Evolutionary conservation across 1,140 invertebrate genomes (phyloP).

Genomic region (Bradysia coprophila): DNA sequence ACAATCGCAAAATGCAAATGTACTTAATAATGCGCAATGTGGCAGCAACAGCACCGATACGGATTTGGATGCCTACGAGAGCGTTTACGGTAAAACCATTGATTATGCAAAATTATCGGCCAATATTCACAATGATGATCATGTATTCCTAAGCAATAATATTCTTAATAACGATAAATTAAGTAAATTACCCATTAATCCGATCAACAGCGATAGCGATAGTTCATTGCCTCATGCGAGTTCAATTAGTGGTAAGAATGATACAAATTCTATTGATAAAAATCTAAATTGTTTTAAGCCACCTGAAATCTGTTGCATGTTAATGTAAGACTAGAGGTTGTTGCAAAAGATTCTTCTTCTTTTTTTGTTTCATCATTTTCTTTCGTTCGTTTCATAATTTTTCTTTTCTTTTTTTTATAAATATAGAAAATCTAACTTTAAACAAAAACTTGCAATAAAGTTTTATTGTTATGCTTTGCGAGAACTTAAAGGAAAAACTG

Average conservation of each 20-base stretch:
- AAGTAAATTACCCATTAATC: neutral
- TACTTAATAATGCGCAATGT: neutral
- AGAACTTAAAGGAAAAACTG: too few species aligned
- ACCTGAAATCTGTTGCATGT: conserved; percentile 3
- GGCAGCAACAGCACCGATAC: too few species aligned
- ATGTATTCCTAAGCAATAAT: conserved; percentile 4
- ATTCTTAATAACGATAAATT: conserved; percentile 1
- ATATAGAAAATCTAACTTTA: too few species aligned
- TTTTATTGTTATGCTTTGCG: too few species aligned
- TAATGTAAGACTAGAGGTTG: conserved; percentile 3
- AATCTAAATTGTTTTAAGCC: conserved; percentile 2
- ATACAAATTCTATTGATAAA: too few species aligned
- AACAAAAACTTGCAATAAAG: too few species aligned
- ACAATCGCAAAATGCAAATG: neutral
- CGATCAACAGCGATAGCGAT: neutral
- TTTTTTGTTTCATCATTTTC: neutral
- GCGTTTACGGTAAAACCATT: conserved; percentile 2
- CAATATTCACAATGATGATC: too few species aligned
- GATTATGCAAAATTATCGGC: conserved; percentile 2
- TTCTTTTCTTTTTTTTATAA: too few species aligned
- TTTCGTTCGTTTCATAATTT: too few species aligned
- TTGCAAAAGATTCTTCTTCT: too few species aligned
- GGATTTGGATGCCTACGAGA: neutral
- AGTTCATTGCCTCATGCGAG: too few species aligned
- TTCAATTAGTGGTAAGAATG: too few species aligned